Conservation (phyloP, 2,888 invertebrate genomes). For the Heteromurus nitidus region DNA sequence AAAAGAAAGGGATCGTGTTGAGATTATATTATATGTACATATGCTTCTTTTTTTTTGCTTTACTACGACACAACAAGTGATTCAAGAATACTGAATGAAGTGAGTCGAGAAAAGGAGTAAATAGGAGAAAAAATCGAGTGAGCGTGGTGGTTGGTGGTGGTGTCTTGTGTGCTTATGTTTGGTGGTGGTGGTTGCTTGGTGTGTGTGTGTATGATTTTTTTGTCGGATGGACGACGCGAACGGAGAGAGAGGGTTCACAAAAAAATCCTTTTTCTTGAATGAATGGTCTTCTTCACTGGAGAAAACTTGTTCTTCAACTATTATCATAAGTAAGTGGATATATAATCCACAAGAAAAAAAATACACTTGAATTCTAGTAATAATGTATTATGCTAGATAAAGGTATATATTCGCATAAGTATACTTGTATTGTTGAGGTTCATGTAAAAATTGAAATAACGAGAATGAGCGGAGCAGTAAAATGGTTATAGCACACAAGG, state of each 20-base stretch:
- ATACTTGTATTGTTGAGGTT: too few relatives aligned
- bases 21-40: not conserved
- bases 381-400: too few relatives aligned
- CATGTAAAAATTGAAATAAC: not conserved
- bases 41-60: not conserved
- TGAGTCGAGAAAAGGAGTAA: constrained; percentile 16
- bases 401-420: too few relatives aligned
- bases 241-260: constrained; percentile 36
- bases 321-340: constrained; percentile 44
- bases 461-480: constrained; percentile 2
- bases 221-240: constrained; percentile 37
- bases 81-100: constrained; percentile 45
- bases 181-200: constrained; percentile 3
- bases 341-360: constrained; percentile 39
- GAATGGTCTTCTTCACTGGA: constrained; percentile 68
- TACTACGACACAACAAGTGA: constrained; percentile 39
- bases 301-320: constrained; percentile 69
- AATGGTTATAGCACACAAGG: constrained; percentile 9
- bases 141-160: constrained; percentile 36
- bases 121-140: constrained; percentile 29
- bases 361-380: not conserved
- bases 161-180: not conserved
- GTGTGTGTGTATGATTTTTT: constrained; percentile 31
- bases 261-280: constrained; percentile 67
- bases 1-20: not conserved